These are phyloP conservation scores for Umimayanthus chanpuru DNA, from an alignment of 92 coral and sea anemone genomes.

Conservation along the genomic window DNA sequence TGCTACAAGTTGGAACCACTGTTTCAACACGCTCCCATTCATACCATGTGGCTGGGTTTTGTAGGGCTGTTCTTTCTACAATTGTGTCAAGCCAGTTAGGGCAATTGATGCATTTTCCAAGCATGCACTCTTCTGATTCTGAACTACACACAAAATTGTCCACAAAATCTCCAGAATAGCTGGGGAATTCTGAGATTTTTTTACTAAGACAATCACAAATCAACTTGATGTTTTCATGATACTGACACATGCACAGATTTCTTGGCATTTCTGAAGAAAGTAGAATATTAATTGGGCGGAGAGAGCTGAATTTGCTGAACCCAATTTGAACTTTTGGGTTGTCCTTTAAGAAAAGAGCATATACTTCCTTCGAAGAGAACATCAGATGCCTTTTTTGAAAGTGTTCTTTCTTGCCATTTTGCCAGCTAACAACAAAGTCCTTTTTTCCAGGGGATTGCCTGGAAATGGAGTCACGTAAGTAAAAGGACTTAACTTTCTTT, in stretches of 20 bases:
- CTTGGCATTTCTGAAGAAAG: conserved; percentile 53
- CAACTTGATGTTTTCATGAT: conserved; percentile 53
- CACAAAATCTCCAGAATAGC: conserved; percentile 58
- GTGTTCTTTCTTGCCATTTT: conserved; percentile 57
- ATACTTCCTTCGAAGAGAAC: conserved; percentile 61
- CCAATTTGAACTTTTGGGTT: conserved; percentile 51
- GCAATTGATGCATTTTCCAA: conserved; percentile 63
- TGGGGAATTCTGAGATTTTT: conserved; percentile 43
- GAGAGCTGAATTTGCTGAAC: conserved; percentile 48
- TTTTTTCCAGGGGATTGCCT: conserved; percentile 58
- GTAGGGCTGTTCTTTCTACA: conserved; percentile 20
- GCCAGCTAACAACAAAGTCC: conserved; percentile 56
- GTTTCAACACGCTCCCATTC: conserved; percentile 58
- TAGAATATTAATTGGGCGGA: conserved; percentile 28
- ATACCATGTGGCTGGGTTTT: conserved; percentile 45
- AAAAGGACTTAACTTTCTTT: conserved; percentile 53
- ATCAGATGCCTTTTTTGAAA: conserved; percentile 60
- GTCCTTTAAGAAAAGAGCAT: conserved; percentile 58
- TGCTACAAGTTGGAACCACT: conserved; percentile 28
- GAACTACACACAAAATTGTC: conserved; percentile 64
- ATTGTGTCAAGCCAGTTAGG: conserved; percentile 45
- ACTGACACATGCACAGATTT: conserved; percentile 53
- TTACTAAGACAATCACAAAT: conserved; percentile 59
- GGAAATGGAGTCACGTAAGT: conserved; percentile 50
- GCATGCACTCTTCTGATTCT: conserved; percentile 68